Evolutionary conservation across 2,888 invertebrate species (phyloP), one percentile per base, ranked within the genome.

Genomic region (Sepioteuthis lessoniana): DNA sequence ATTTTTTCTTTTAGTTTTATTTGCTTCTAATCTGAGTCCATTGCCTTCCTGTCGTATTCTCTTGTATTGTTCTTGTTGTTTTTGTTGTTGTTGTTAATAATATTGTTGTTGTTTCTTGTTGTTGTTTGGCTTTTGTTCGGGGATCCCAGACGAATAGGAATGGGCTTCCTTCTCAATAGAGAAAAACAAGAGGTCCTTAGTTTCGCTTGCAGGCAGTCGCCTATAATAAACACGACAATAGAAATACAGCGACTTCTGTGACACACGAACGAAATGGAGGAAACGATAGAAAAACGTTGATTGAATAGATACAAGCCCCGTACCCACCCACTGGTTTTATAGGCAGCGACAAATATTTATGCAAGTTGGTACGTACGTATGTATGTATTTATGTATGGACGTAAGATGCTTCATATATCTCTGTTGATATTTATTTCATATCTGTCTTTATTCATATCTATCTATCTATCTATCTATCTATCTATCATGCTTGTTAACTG

Each of bases 251-350:
- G 76, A 35, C 76, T 76, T 76, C n/a, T 35, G n/a, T 35, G 76
- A 76, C 76, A 76, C 76, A 35, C 76, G 76, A 76, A 76, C 76
- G 76, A 76, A 76, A 76, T 76, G 13, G 76, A 76, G 76, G 76
- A 76, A 76, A 76, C 35, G 76, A 76, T n/a, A 76, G 76, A 76
- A 76, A 76, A 76, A 76, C 76, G 76, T 76, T 76, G 76, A 76
- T 76, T 76, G 76, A 76, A 76, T 76, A 76, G n/a, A 35, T 35
- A n/a, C n/a, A 76, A 35, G n/a, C 42, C 76, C n/a, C 76, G 16
- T n/a, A 76, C 8, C 76, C 76, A 76, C 76, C 76, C 19, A n/a
- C 35, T 35, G n/a, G 35, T 35, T 13, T 0, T 16, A 76, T 7
- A 5, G n/a, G 3, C 0, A 35, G n/a, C 35, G 35, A 76, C 13